These are phyloP conservation scores for Nomada fucata DNA, from an alignment of 2,888 invertebrate species.

Conservation along the genomic window DNA sequence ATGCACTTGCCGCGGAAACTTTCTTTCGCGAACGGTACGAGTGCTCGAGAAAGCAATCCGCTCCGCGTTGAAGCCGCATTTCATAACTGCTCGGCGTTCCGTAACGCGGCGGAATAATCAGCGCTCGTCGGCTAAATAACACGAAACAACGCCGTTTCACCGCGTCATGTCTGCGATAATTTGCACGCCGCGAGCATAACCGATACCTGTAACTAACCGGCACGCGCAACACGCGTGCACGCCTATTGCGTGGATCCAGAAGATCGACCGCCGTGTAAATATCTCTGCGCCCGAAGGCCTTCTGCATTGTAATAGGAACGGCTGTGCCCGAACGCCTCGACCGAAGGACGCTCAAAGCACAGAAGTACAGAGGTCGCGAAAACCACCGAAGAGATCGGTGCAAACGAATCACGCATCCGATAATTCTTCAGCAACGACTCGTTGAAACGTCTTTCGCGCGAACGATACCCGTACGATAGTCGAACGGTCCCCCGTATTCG, in stretches of 20 bases:
- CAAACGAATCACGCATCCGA: no score
- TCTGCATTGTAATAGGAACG: no score
- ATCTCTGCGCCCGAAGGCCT: no score
- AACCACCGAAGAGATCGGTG: no score
- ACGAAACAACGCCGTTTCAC: conserved; percentile 35
- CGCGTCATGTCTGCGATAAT: conserved; percentile 51
- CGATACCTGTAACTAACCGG: conserved; percentile 18
- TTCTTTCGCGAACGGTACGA: conserved; percentile 79
- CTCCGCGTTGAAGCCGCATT: conserved; percentile 80
- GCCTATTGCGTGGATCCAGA: background rate
- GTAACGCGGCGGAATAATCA: conserved; percentile 74
- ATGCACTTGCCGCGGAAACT: conserved; percentile 81
- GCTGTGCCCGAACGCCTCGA: no score
- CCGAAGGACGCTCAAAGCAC: no score
- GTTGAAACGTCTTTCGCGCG: no score
- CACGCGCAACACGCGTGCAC: background rate
- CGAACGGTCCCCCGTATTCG: no score
- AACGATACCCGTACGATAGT: no score
- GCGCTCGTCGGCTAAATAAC: conserved; percentile 48
- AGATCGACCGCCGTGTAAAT: background rate
- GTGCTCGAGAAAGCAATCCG: conserved; percentile 80
- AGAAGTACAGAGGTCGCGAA: no score
- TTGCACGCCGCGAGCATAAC: conserved; percentile 29
- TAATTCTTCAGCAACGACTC: no score
- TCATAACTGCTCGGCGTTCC: conserved; percentile 83